Base-by-base conservation (phyloP, 2,888 invertebrate genomes). In the Dasypogon diadema region DNA sequence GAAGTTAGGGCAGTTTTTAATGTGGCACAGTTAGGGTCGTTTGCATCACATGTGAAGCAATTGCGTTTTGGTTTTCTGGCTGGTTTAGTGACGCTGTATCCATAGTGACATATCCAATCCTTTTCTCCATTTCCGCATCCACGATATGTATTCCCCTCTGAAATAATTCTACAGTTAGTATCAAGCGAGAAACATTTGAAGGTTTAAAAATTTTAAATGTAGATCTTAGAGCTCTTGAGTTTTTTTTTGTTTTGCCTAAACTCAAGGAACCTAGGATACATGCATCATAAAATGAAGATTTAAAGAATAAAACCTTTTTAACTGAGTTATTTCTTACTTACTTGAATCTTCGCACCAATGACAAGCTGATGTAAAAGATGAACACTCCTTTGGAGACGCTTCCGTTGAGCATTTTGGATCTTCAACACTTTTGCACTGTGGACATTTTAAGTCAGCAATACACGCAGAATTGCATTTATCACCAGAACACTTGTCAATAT, bases 351-450 rank as follows among this genome's bases (percentile, higher is more conserved):
- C 58, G 10, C 58, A 74, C 6, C 46, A 21, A 18, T 74, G 5
- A 18, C 74, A 74, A 1, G 46, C 24, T 74, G n/a, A 24, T n/a
- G n/a, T 30, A 26, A 48, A 60, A 1, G 22, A n/a, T 14, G 26
- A 18, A 12, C 74, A 58, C 4, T 24, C 8, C 10, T 14, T 10
- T 0, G 16, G 26, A n/a, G 56, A 1, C 0, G 18, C 6, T 0
- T 79, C 16, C 0, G 46, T 70, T 0, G 51, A 24, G 6, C 63
- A 79, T 1, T 54, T 30, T 2, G 24, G 0, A 8, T 78, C 22
- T 0, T 56, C 2, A 54, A 81, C 81, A 75, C 81, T 82, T 42
- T 82, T 81, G 51, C 83, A 83, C 1, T 78, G 76, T 48, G 80
- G 79, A 51, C 83, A 83, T 1, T 75, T 80, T 12, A 79, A 80